Evolutionary conservation across 2,888 invertebrate species (phyloP), one percentile per base, ranked within the genome.

Genomic region (Icerya purchasi): DNA sequence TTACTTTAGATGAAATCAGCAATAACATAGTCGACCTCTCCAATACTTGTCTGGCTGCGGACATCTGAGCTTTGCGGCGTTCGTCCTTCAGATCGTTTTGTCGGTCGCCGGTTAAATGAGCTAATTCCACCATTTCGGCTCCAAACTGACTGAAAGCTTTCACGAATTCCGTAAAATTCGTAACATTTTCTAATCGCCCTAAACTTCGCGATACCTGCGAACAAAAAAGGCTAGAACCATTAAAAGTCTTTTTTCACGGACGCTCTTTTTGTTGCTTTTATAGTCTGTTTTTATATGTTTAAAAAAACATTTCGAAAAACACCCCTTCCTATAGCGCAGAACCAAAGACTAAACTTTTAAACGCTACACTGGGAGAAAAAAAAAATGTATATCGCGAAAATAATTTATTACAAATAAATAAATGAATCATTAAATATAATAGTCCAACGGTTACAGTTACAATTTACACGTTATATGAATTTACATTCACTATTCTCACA

Each of bases 101-200:
- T 67, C 83, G 72, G 68, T 82, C 82, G 19, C 81, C 93, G 21
- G 93, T 92, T 62, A 96, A 78, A 71, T 96, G 88, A 22, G 97
- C 96, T 66, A 98, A 75, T 72, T 97, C 96, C 64, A 98, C 94
- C 96, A 98, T 97, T 72, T 97, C 94, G 22, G 86, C 86, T 51
- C 97, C 98, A 72, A 98, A 97, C 72, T 94, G 91, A 66, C 94
- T 93, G 75, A 98, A 98, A 22, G 94, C 92, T 70, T 93, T 89
- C 61, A 98, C 96, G 72, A 98, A 98, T 74, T 98, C 97, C 57
- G 94, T 91, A 70, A 89, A 89, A 74, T 88, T 89, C 66, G 85
- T 84, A 63, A 90, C 88, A 56, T 86, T 86, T 73, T 89, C 89
- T 68, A 90, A 75, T 62, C 87, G 81, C 66, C 86, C 86, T 69